Percentiles rank a stretch among this genome's conserved stretches.
These are phyloP conservation scores for Otis tarda DNA, from an alignment of 2,113 vertebrate genomes.

Conservation along the genomic window DNA sequence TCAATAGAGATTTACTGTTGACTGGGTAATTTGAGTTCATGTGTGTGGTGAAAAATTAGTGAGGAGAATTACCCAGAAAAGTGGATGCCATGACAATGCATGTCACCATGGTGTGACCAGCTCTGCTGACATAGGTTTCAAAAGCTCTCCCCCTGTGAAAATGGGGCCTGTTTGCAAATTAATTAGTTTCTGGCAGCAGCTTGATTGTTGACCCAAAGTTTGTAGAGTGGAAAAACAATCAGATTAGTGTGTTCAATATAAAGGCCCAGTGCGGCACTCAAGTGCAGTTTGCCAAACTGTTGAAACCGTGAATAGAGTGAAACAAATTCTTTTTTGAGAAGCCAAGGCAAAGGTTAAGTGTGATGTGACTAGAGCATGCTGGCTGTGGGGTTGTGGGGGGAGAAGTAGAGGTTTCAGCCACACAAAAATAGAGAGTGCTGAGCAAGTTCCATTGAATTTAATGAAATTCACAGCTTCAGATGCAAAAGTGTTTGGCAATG, in stretches of 20 bases:
- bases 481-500: neutral
- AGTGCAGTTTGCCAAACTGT: conserved; percentile 78
- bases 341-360: conserved; percentile 83
- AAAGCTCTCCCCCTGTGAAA: conserved; percentile 82
- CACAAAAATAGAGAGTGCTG: conserved; percentile 53
- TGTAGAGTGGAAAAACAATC: conserved; percentile 85
- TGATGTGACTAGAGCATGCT: conserved; percentile 76
- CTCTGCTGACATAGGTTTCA: conserved; percentile 78
- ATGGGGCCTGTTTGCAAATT: conserved; percentile 83
- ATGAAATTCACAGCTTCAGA: conserved; percentile 55
- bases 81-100: conserved; percentile 76
- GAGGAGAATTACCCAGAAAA: conserved; percentile 74
- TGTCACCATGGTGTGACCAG: conserved; percentile 77
- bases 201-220: conserved; percentile 85
- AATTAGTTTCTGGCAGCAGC: conserved; percentile 85
- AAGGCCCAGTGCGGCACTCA: conserved; percentile 70
- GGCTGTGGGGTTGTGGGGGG: neutral
- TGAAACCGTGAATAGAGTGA: conserved; percentile 76
- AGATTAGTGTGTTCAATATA: conserved; percentile 82
- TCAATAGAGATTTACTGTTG: conserved; percentile 76
- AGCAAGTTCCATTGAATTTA: conserved; percentile 57
- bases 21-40: conserved; percentile 78
- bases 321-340: conserved; percentile 78
- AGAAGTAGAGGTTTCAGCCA: conserved; percentile 65
- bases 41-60: conserved; percentile 78